Base-by-base conservation (phyloP, 92 coral and sea anemone species). In the Epizoanthus illoricatus region DNA sequence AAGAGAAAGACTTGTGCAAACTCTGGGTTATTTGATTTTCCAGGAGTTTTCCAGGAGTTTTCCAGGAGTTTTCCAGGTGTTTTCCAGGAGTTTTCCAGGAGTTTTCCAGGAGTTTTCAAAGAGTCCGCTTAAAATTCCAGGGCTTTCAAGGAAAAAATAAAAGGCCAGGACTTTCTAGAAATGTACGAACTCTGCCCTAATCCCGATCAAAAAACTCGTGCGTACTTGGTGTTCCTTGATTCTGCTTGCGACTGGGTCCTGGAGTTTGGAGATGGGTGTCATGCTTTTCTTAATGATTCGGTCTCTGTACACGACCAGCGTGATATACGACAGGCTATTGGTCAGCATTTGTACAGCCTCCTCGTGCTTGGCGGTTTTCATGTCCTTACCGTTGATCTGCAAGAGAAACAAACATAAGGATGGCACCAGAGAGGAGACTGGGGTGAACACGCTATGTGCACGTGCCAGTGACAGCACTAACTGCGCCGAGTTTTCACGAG, bases 311-410 rank as follows among this genome's bases (percentile, higher is more conserved):
- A 96, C 98, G 16, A 91, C 92, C 9, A 96, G 87, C 39, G 99
- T 94, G 85, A 96, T 95, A 84, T 92, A 86, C 39, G 97, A 92
- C 33, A 87, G 87, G 11, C 99, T 95, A 71, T 94, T 92, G 24
- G 99, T 96, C 76, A 96, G 87, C 92, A 96, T 89, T 90, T 90
- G 94, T 8, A 96, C 99, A 23, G 99, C 99, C 71, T 96, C 99
- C 71, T 96, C 99, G 79, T 96, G 99, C 64, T 93, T 89, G 40
- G 98, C 97, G 80, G 80, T 94, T 60, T 89, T 92, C 94, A 96
- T 94, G 80, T 94, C 97, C 67, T 91, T 93, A 20, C 90, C 88
- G 66, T 96, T 96, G 42, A 96, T 96, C 99, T 96, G 91, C 15
- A 84, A 73, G 28, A 20, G 36, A 0, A 61, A 28, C 36, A 28